Conservation (phyloP, 2,113 vertebrate species). For the Sinocyclocheilus anshuiensis region DNA sequence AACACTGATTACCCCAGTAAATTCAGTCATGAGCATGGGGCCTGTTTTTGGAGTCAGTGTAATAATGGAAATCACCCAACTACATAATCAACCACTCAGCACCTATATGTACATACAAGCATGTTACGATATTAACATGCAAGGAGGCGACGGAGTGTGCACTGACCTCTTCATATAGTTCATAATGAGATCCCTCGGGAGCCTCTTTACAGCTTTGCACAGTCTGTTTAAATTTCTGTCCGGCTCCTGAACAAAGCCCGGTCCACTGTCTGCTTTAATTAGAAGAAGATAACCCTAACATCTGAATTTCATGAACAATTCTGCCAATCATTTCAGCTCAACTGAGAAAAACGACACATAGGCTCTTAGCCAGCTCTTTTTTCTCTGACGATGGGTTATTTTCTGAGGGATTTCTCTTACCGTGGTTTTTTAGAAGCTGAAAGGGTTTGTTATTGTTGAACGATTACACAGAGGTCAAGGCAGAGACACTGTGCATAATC, state of each 20-base stretch:
- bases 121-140: conserved; percentile 12
- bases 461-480: not conserved
- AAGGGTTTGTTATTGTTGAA: not conserved
- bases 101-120: conserved; percentile 24
- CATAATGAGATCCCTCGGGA: conserved; percentile 44
- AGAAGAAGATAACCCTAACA: conserved; percentile 50
- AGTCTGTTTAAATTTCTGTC: conserved; percentile 63
- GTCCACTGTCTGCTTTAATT: conserved; percentile 60
- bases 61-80: conserved; percentile 23
- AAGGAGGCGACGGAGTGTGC: not conserved
- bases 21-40: not conserved
- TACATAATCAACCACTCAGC: conserved; percentile 35
- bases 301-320: conserved; percentile 33
- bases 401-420: not conserved
- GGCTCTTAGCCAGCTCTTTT: not conserved
- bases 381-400: not conserved
- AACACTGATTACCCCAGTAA: not conserved
- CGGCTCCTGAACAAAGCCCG: conserved; percentile 56
- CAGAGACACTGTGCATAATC: not conserved
- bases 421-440: not conserved
- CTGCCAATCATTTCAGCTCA: conserved; percentile 25
- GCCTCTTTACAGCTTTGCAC: conserved; percentile 61
- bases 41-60: not conserved
- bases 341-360: not conserved
- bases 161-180: conserved; percentile 37